Conservation (phyloP, 2,797 vertebrate genomes). For the Sebastes goodei region DNA sequence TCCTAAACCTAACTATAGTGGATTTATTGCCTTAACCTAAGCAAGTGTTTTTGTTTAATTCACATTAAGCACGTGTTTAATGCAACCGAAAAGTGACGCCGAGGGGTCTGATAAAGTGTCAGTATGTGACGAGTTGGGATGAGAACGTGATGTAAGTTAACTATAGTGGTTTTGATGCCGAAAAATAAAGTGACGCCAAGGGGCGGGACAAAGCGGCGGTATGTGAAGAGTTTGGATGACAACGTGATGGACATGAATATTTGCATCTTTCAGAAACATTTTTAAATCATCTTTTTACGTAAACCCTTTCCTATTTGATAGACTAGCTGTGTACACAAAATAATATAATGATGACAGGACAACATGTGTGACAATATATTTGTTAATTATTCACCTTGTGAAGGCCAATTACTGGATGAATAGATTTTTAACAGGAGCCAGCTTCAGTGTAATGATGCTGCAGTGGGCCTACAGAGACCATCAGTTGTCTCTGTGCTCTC, state of each 20-base stretch:
- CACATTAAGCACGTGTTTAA: no score
- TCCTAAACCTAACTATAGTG: no score
- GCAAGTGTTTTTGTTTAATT: no score
- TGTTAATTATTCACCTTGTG: conserved; percentile 11
- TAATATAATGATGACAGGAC: neutral
- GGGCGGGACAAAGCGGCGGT: no score
- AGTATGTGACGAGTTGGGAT: no score
- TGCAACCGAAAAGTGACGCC: no score
- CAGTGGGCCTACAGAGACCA: conserved; percentile 12
- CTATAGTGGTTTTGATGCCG: no score
- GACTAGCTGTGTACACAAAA: neutral
- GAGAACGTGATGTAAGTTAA: no score
- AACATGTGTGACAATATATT: conserved; percentile 1
- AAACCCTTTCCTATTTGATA: neutral
- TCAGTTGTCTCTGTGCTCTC: conserved; percentile 30
- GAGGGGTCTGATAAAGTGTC: no score
- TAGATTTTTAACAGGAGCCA: conserved; percentile 21
- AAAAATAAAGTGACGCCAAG: no score
- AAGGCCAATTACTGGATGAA: conserved; percentile 20
- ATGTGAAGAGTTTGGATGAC: no score
- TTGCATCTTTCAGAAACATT: neutral
- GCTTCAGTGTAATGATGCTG: conserved; percentile 12
- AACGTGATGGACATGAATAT: neutral
- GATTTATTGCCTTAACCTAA: no score
- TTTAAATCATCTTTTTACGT: neutral